Conservation (phyloP, 2,113 vertebrate species). For the Craseonycteris thonglongyai region DNA sequence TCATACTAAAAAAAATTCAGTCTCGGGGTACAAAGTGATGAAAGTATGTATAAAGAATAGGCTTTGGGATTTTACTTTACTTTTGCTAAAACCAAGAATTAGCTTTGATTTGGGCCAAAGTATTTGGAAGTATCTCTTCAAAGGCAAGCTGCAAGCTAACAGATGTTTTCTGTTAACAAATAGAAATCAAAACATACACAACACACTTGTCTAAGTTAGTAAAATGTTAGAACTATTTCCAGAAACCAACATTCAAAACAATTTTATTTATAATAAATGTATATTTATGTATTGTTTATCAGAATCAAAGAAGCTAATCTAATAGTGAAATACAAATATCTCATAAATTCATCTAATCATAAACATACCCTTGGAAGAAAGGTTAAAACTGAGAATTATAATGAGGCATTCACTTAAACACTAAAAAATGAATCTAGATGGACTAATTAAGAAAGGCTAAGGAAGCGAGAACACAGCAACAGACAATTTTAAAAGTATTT, state of each 20-base stretch:
- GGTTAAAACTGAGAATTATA: background rate
- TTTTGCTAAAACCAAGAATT: slow-evolving; percentile 50
- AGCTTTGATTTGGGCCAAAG: slow-evolving; percentile 49
- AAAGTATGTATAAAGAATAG: slow-evolving; percentile 22
- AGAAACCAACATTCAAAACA: slow-evolving; percentile 62
- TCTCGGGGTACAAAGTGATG: slow-evolving; percentile 39
- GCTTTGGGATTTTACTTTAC: slow-evolving; percentile 6
- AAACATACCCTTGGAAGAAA: background rate
- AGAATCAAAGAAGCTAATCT: background rate
- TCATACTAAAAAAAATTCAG: background rate
- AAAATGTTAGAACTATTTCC: slow-evolving; percentile 65
- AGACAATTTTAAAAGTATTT: background rate
- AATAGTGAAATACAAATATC: slow-evolving; percentile 7
- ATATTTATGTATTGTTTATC: slow-evolving; percentile 50
- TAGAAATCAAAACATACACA: slow-evolving; percentile 73
- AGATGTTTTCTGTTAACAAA: slow-evolving; percentile 75
- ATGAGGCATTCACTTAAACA: background rate
- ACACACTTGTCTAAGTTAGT: slow-evolving; percentile 60
- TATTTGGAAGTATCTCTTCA: slow-evolving; percentile 61
- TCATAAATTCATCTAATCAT: background rate
- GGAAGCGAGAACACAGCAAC: background rate
- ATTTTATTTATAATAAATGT: slow-evolving; percentile 63
- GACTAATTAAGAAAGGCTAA: background rate
- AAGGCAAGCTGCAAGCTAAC: slow-evolving; percentile 58
- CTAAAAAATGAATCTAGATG: background rate